Evolutionary conservation across 1,140 invertebrate species (phyloP).

Genomic region (Cydia fagiglandana): DNA sequence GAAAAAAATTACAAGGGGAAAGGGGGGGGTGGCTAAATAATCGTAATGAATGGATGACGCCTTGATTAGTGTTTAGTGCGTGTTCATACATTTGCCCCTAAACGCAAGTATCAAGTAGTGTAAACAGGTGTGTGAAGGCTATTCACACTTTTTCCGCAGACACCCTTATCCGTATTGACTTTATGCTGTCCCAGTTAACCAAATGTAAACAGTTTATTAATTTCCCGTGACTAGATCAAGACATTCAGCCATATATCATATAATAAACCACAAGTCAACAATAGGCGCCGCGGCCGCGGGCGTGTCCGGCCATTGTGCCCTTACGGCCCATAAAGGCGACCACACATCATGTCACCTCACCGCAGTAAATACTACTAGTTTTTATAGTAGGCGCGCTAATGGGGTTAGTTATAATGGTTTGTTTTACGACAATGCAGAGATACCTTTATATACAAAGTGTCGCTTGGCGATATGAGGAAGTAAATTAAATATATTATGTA

Average conservation of each 20-base stretch:
- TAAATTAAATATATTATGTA: too few relatives aligned
- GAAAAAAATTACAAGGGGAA: too few relatives aligned
- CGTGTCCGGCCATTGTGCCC: constrained; percentile 13
- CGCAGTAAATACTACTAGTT: constrained; percentile 1
- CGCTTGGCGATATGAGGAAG: too few relatives aligned
- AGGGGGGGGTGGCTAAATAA: too few relatives aligned
- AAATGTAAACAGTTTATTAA: background rate
- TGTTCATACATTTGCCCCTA: too few relatives aligned
- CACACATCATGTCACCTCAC: constrained; percentile 12
- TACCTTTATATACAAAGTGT: background rate
- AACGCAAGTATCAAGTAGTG: too few relatives aligned
- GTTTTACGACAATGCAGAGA: constrained; percentile 27
- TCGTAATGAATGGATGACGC: too few relatives aligned
- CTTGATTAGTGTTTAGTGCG: too few relatives aligned
- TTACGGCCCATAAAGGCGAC: constrained; percentile 11
- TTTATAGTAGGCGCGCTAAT: constrained; percentile 24
- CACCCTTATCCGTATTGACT: too few relatives aligned
- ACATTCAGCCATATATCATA: background rate
- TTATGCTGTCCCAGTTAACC: too few relatives aligned
- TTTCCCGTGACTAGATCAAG: background rate
- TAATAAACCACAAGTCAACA: background rate
- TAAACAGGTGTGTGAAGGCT: too few relatives aligned
- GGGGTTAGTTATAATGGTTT: constrained; percentile 27
- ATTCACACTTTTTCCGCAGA: too few relatives aligned
- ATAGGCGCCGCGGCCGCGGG: background rate